Evolutionary conservation across 2,113 vertebrate species (phyloP).

Genomic region (Aegypius monachus): DNA sequence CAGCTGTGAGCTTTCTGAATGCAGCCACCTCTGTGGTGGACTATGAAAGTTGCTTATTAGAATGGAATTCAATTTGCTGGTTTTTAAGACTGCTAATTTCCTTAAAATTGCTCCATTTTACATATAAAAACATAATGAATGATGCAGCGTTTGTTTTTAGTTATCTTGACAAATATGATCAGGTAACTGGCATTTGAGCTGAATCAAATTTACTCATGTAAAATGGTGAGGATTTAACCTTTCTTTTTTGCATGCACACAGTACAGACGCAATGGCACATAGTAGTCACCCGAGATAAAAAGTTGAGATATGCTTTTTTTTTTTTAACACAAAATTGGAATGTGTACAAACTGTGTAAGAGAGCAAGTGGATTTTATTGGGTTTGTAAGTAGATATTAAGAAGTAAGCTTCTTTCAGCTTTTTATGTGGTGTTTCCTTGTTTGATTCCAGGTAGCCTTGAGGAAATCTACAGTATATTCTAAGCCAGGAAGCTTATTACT

Average conservation of each 20-base stretch:
- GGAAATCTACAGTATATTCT: background rate
- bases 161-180: background rate
- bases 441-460: background rate
- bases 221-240: background rate
- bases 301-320: background rate
- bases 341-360: background rate
- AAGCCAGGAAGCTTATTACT: background rate
- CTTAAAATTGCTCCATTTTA: background rate
- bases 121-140: background rate
- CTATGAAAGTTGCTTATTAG: background rate
- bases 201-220: background rate
- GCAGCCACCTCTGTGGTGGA: background rate
- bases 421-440: background rate
- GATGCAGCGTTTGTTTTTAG: background rate
- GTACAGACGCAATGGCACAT: fast-evolving
- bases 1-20: background rate
- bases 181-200: background rate
- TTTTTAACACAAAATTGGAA: background rate
- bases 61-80: background rate
- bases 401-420: background rate
- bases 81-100: background rate
- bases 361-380: background rate
- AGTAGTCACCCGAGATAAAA: background rate
- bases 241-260: background rate
- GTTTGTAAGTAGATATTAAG: background rate